A percentile compares a stretch with the other conserved stretches of the same genome.
Evolutionary conservation across 2,113 vertebrate genomes (phyloP).

Genomic region (Tursiops truncatus): DNA sequence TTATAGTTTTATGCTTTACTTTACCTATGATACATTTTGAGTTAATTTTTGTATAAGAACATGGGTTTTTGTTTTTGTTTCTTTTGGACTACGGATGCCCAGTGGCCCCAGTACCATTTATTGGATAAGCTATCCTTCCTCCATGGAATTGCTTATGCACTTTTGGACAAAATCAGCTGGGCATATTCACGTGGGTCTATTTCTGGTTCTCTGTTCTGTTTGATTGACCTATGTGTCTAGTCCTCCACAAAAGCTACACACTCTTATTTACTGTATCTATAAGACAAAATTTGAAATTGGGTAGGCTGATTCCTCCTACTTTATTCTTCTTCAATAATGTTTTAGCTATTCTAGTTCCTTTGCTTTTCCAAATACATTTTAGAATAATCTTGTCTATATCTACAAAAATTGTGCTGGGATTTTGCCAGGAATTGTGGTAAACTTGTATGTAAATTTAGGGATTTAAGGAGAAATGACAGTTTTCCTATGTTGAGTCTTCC

Average conservation of each 20-base stretch:
- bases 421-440: neutral
- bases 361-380: neutral
- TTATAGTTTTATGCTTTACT: neutral
- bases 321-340: neutral
- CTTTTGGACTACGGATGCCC: neutral
- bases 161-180: neutral
- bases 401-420: neutral
- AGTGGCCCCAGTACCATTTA: neutral
- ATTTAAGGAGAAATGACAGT: neutral
- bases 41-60: neutral
- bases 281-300: neutral
- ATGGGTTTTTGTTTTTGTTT: neutral
- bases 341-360: neutral
- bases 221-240: neutral
- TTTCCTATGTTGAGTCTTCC: neutral
- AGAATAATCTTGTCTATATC: neutral
- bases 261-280: fast-evolving
- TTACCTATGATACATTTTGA: neutral
- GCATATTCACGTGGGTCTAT: neutral
- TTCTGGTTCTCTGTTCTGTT: neutral
- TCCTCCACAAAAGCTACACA: fast-evolving
- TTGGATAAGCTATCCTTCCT: neutral
- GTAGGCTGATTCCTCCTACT: neutral
- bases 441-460: neutral
- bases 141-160: neutral